Evolutionary conservation across 2,797 vertebrate genomes (phyloP), one percentile per base, ranked within the genome.

Genomic region (Heliangelus exortis): DNA sequence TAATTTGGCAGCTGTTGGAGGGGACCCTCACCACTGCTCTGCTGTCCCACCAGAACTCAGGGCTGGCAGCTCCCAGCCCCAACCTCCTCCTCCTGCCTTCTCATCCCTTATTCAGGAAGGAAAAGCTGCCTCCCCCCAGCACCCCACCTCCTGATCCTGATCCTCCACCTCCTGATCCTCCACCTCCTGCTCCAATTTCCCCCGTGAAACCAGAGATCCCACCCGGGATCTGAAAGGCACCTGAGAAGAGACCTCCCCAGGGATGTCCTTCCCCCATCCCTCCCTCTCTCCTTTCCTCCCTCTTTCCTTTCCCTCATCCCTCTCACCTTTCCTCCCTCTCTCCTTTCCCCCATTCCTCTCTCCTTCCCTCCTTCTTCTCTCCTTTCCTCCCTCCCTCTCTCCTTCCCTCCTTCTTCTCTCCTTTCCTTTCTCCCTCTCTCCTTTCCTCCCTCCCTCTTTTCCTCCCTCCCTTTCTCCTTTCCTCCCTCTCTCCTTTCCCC

Each of bases 11-110:
- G 54, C 41, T 58, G 34, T 19, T 0, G 0, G 65, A n/a, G 25
- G 31, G 55, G 26, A 72, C 33, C 1, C 0, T 26, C 2, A 9
- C 0, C 9, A 7, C 18, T 3, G 1, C 31, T 33, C 34, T 2
- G 23, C 12, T 9, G 69, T 65, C 25, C 55, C 48, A 29, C 10
- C 65, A 39, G 67, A 68, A 31, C 74, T 17, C 54, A 29, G 53
- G 7, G 34, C 19, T 47, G 12, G 85, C 39, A 41, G 67, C 12
- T 53, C 69, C 79, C 31, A 15, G 11, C 15, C 10, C 66, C 34
- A 63, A 26, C 9, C 73, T 34, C 10, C 41, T 45, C 39, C 61
- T 57, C 34, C 69, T 9, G n/a, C 75, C 41, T 10, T 51, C 51
- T 15, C 77, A 53, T 54, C 39, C 26, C 26, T 21, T 55, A 1